A percentile compares a stretch with the other conserved stretches of the same genome.
Conservation (phyloP, 2,888 invertebrate genomes). For the Odontomyia ornata region DNA sequence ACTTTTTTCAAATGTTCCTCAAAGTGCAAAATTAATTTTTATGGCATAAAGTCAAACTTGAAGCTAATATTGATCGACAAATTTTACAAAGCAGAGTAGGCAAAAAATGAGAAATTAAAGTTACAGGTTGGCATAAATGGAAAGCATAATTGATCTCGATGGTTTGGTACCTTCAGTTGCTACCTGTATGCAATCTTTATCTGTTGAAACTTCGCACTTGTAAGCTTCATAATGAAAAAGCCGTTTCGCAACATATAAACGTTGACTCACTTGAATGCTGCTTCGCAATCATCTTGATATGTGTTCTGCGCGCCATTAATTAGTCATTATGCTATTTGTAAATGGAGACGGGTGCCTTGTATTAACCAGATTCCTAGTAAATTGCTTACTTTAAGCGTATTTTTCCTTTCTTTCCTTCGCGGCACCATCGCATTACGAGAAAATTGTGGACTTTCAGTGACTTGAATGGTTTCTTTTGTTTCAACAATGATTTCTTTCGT, state of each 20-base stretch:
- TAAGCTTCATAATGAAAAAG: slow-evolving; percentile 1
- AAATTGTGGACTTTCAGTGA: slow-evolving; percentile 14
- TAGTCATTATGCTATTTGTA: slow-evolving; percentile 56
- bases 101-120: no score
- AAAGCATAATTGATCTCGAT: no score
- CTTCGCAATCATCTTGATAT: slow-evolving; percentile 54
- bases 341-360: slow-evolving; percentile 55
- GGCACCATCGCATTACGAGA: slow-evolving; percentile 1
- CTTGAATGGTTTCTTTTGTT: slow-evolving; percentile 13
- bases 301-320: slow-evolving; percentile 56
- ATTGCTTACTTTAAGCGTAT: slow-evolving; percentile 51
- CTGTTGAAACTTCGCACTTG: not conserved
- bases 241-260: slow-evolving; percentile 25
- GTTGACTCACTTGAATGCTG: slow-evolving; percentile 24
- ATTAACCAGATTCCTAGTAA: slow-evolving; percentile 55
- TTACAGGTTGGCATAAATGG: no score
- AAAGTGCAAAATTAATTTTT: no score
- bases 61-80: no score
- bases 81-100: no score
- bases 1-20: no score
- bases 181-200: not conserved
- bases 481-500: not conserved
- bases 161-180: no score
- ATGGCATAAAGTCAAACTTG: no score
- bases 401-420: not conserved